Conservation (phyloP, 1,140 invertebrate genomes). For the Hermetia illucens region DNA sequence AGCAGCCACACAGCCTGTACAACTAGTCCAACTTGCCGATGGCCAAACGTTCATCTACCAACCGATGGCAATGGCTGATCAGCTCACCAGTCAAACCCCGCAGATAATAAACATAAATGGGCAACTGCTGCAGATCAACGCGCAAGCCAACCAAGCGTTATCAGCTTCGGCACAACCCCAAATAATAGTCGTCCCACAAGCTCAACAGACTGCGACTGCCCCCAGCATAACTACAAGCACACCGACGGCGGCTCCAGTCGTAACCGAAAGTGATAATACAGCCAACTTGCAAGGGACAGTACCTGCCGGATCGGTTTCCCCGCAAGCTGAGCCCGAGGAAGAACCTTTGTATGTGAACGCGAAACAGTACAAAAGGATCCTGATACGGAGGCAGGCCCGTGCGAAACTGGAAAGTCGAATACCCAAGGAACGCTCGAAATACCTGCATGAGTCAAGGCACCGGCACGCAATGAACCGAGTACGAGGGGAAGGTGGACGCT, state of each 20-base stretch:
- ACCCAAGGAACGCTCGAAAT: slow-evolving; percentile 96
- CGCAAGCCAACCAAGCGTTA: slow-evolving; percentile 9
- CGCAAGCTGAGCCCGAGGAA: slow-evolving; percentile 59
- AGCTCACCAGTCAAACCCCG: slow-evolving; percentile 18
- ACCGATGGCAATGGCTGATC: slow-evolving; percentile 48
- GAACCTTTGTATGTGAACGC: slow-evolving; percentile 98
- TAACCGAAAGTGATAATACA: slow-evolving; percentile 10
- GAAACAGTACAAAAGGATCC: slow-evolving; percentile 86
- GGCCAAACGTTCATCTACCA: slow-evolving; percentile 90
- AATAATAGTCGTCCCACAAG: slow-evolving; percentile 35
- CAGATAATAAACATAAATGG: slow-evolving; percentile 14
- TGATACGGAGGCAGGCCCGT: slow-evolving; percentile 77
- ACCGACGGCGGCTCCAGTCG: slow-evolving; percentile 21
- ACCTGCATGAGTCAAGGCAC: slow-evolving; percentile 96
- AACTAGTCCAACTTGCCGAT: slow-evolving; percentile 80
- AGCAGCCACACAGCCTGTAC: slow-evolving; percentile 46
- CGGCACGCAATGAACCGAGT: slow-evolving; percentile 95
- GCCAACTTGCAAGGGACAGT: slow-evolving; percentile 32
- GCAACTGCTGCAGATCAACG: slow-evolving; percentile 2
- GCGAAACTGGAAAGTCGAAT: slow-evolving; percentile 90
- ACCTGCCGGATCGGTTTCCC: slow-evolving; percentile 48
- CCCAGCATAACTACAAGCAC: slow-evolving; percentile 27
- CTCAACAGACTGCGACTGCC: slow-evolving; percentile 27
- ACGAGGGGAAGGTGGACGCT: slow-evolving; percentile 90
- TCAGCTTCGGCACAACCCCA: slow-evolving; percentile 40